Evolutionary conservation across 2,888 invertebrate species (phyloP), one percentile per base, ranked within the genome.

Genomic region (Cosmopolites sordidus): DNA sequence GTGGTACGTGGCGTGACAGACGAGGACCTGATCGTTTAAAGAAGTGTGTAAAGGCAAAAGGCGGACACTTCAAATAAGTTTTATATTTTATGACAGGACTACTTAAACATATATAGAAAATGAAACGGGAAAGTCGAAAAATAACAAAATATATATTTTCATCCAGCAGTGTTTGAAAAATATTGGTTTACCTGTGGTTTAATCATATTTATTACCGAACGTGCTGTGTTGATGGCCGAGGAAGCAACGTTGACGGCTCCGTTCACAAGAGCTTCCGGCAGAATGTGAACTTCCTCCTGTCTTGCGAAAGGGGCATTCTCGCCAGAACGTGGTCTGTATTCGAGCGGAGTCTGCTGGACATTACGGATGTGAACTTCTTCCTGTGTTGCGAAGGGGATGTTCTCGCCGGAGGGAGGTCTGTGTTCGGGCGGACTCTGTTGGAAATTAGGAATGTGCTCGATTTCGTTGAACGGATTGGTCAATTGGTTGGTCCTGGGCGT

Each of bases 201-300:
- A 17, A 72, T 66, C 48, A 77, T 69, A 53, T 73, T 74, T 41
- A 76, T 67, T 27, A 76, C 73, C 18, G 71, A 71, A 40, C 73
- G 64, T 5, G 76, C 76, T 1, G 73, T 75, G 50, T 68, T 74
- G 48, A 72, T 69, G 4, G 75, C 77, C 2, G 74, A 68, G 1
- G 75, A 72, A 2, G 75, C 76, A 2, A 72, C 73, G 48, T 73
- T 72, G 0, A 75, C 73, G 1, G 76, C 76, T 9, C 74, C 75
- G 45, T 67, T 67, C 2, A 77, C 70, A 48, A 77, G 58, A 41
- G 70, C 69, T 43, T 73, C 75, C 0, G 75, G 74, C 42, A 74
- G 59, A 49, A 73, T 72, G 47, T 71, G 69, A 33, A 55, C 56
- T 12, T 52, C 56, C 8, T 51, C 27, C 43, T 1, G 30, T 33